Base-by-base conservation (phyloP, 1,140 invertebrate genomes). In the Drosophila littoralis region DNA sequence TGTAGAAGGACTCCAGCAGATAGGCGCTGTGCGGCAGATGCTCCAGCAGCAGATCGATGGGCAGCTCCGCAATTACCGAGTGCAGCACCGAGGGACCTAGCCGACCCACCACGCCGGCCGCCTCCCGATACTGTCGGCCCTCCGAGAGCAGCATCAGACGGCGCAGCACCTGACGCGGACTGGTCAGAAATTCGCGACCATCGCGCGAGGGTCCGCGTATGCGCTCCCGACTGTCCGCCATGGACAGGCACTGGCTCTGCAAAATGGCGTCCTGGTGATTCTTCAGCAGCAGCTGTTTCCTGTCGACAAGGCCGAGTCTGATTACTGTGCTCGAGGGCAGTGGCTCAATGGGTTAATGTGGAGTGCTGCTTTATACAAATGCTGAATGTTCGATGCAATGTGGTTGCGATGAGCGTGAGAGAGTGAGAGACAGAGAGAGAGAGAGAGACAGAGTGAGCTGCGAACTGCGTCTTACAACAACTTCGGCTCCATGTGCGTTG, bases 31-130 rank as follows among this genome's bases (percentile, higher is more conserved):
- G 95, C 2, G 97, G 97, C 92, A 98, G 93, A 3, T 97, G 95
- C 77, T 98, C 97, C 28, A 98, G 95, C 76, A 98, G 94, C 74
- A 97, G 93, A 89, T 98, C 97, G 15, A 98, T 94, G 0, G 97
- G 97, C 61, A 98, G 93, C 71, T 98, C 97, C 0, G 94, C 93
- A 0, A 95, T 94, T 12, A 97, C 95, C 6, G 94, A 94, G 60
- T 94, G 94, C 68, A 98, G 93, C 1, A 96, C 96, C 1, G 94
- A 95, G 38, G 94, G 94, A 12, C 96, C 96, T 7, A 98, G 93
- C 54, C 96, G 93, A 17, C 95, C 94, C 43, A 98, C 94, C 28
- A 97, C 95, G 17, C 94, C 94, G 0, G 97, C 96, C 12, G 96
- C 96, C 81, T 97, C 96, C 15, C 95, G 92, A 85, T 96, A 97